Percentiles rank a stretch among this genome's conserved stretches.
Conservation (phyloP, 2,113 vertebrate genomes). For the Sebastes schlegelii region DNA sequence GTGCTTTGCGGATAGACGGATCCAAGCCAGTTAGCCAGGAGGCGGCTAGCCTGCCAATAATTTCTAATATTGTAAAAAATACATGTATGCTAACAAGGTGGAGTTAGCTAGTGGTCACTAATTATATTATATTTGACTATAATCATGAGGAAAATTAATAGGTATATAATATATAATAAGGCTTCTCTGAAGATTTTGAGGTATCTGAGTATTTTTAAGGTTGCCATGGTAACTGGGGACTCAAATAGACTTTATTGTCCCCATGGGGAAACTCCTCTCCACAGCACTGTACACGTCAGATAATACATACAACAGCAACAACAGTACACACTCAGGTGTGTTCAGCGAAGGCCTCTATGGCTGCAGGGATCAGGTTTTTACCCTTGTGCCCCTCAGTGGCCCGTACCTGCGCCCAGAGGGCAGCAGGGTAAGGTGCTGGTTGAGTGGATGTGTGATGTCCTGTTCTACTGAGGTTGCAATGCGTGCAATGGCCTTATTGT, state of each 20-base stretch:
- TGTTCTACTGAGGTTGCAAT: too few species aligned
- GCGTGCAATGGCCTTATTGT: too few species aligned
- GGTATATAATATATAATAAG: constrained; percentile 8
- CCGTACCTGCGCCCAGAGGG: too few species aligned
- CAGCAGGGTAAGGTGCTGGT: too few species aligned
- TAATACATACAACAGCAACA: too few species aligned
- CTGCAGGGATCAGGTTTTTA: too few species aligned
- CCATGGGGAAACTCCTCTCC: too few species aligned
- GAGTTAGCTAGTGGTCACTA: constrained; percentile 18
- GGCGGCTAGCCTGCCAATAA: constrained; percentile 59
- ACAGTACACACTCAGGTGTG: too few species aligned
- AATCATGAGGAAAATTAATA: constrained; percentile 12
- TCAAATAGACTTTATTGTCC: constrained; percentile 9
- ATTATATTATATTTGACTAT: constrained; percentile 4
- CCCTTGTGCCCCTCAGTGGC: too few species aligned
- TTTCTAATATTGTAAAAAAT: constrained; percentile 44
- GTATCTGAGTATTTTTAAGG: constrained; percentile 14
- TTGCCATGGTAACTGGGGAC: constrained; percentile 54
- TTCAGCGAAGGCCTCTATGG: too few species aligned
- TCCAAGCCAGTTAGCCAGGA: constrained; percentile 64
- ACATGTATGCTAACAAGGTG: constrained; percentile 32
- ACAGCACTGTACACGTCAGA: too few species aligned
- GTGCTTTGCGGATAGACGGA: constrained; percentile 65
- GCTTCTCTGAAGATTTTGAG: constrained; percentile 11
- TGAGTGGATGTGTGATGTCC: too few species aligned